phyloP scores from a whole-genome alignment of 2,888 invertebrate species.

The Tenthredo scrophulariae region DNA sequence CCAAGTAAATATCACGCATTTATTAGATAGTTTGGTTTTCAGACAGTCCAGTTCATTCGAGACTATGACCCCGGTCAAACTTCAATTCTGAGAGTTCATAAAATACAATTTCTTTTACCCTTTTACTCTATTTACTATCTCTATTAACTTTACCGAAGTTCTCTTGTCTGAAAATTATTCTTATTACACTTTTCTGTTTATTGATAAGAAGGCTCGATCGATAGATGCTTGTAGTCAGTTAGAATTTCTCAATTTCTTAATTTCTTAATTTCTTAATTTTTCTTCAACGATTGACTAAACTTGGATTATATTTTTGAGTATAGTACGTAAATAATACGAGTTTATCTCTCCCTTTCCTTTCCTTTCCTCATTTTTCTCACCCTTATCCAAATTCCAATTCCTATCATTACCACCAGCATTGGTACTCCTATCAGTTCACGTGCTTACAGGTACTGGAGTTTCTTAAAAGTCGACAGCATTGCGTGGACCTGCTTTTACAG shows the following conservation, averaged over 20 bases:
- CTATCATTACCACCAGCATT: conserved; percentile 83
- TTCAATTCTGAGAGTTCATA: not conserved
- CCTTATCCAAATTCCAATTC: conserved; percentile 47
- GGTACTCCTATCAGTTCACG: conserved; percentile 95
- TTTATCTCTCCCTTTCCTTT: conserved; percentile 55
- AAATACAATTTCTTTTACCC: not conserved
- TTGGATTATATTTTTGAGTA: not conserved
- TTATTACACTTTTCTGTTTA: not conserved
- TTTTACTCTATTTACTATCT: not conserved
- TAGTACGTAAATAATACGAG: conserved; percentile 47
- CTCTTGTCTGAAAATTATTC: not conserved
- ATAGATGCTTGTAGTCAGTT: not conserved
- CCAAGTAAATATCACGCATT: conserved; percentile 81
- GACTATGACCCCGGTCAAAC: not conserved
- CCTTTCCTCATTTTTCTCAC: conserved; percentile 48
- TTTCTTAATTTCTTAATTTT: not conserved
- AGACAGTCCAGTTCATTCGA: not conserved
- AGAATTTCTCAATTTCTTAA: not conserved
- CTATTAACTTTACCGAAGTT: not conserved
- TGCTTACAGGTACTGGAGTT: conserved; percentile 96
- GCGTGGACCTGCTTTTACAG: conserved; percentile 91
- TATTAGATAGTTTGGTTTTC: conserved; percentile 3
- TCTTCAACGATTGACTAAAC: not conserved
- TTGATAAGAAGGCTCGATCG: not conserved
- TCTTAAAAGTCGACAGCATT: conserved; percentile 91